Conservation (phyloP, 2,113 vertebrate genomes). For the Macaca nemestrina region DNA sequence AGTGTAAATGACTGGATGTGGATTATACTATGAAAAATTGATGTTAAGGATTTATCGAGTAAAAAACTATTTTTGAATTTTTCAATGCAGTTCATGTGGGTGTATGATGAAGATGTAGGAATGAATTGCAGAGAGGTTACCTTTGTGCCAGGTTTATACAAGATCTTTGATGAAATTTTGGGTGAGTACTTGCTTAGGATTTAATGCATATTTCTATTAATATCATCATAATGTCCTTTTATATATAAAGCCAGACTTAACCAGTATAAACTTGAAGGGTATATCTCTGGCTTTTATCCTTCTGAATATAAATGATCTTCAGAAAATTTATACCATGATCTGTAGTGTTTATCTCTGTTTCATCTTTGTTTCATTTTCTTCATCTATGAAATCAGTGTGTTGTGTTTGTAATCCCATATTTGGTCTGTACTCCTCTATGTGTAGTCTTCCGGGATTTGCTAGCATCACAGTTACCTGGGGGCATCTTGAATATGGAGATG, state of each 20-base stretch:
- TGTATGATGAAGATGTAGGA: constrained; percentile 97
- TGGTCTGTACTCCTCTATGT: not conserved
- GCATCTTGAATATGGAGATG: not conserved
- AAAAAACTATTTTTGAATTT: constrained; percentile 56
- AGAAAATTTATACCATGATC: not conserved
- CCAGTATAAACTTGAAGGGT: not conserved
- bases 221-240: not conserved
- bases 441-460: not conserved
- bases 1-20: not conserved
- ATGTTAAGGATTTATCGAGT: not conserved
- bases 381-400: not conserved
- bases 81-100: constrained; percentile 94
- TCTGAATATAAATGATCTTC: constrained; percentile 6
- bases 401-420: not conserved
- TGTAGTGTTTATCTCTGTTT: not conserved
- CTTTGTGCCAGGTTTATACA: constrained; percentile 97
- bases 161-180: constrained; percentile 99
- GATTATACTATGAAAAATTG: constrained; percentile 19
- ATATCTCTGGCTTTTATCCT: not conserved
- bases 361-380: not conserved
- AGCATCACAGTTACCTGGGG: not conserved
- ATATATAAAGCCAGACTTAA: not conserved
- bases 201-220: constrained; percentile 10
- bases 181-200: constrained; percentile 87
- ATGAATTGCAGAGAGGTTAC: constrained; percentile 99